A percentile compares a stretch with the other conserved stretches of the same genome.
Evolutionary conservation across 2,797 vertebrate species (phyloP).

Genomic region (Microctenopoma lineatum): DNA sequence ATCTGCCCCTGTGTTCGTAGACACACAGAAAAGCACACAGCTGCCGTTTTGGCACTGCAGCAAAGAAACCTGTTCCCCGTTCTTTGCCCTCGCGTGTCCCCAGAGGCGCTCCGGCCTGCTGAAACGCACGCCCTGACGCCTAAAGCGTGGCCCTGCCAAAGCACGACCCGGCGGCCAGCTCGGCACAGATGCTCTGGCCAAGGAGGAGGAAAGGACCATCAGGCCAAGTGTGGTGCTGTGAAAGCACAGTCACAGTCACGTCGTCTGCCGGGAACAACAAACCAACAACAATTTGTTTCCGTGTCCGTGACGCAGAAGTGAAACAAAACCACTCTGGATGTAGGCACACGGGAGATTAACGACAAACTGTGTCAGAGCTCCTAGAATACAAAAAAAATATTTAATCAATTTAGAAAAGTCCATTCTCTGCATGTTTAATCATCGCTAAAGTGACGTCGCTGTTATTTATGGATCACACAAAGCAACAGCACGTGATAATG

Average conservation of each 20-base stretch:
- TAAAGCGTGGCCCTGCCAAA: constrained; percentile 15
- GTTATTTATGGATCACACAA: too few species aligned
- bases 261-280: constrained; percentile 37
- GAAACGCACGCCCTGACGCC: constrained; percentile 23
- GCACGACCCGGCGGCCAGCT: constrained; percentile 39
- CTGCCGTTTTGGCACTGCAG: constrained; percentile 38
- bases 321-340: background rate
- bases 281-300: constrained; percentile 32
- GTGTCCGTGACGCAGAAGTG: constrained; percentile 11
- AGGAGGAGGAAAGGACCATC: background rate
- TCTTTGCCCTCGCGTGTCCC: constrained; percentile 10
- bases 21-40: constrained; percentile 29
- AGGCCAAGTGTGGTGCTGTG: background rate
- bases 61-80: constrained; percentile 33
- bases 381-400: too few species aligned
- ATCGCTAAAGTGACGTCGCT: too few species aligned
- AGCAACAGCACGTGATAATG: too few species aligned
- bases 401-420: too few species aligned
- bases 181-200: constrained; percentile 56
- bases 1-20: background rate
- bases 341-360: too few species aligned
- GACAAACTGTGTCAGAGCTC: too few species aligned
- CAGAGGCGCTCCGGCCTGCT: constrained; percentile 17
- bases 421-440: too few species aligned
- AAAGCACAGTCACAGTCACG: constrained; percentile 24